Conservation (phyloP, 2,113 vertebrate genomes). For the Gambusia holbrooki region DNA sequence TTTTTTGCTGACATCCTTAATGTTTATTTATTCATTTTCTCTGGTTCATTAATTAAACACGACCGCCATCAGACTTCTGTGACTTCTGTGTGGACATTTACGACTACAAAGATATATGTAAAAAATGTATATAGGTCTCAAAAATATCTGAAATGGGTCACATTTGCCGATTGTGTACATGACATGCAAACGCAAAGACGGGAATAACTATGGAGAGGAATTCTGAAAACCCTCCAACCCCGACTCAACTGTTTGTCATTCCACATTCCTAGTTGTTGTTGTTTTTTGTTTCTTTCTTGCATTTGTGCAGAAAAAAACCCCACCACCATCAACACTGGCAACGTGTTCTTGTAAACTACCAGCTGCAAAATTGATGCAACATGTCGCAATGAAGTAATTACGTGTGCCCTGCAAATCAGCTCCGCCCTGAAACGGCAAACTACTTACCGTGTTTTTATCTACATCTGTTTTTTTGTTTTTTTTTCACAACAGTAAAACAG, state of each 20-base stretch:
- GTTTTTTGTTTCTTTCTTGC: not conserved
- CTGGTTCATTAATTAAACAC: no score
- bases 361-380: conserved; percentile 23
- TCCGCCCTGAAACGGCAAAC: not conserved
- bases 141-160: no score
- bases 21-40: no score
- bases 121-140: no score
- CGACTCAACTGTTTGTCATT: not conserved
- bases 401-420: conserved; percentile 40
- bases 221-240: not conserved
- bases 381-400: conserved; percentile 49
- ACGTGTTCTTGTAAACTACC: not conserved
- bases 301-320: not conserved
- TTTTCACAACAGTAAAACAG: not conserved
- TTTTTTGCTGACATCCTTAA: no score
- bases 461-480: not conserved
- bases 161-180: no score
- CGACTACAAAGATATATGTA: no score
- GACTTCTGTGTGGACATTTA: no score
- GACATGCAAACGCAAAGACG: no score
- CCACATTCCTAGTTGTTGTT: not conserved
- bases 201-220: no score
- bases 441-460: not conserved
- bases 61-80: no score
- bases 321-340: not conserved